Conservation (phyloP, 2,797 vertebrate species). For the Buceros bicornis region DNA sequence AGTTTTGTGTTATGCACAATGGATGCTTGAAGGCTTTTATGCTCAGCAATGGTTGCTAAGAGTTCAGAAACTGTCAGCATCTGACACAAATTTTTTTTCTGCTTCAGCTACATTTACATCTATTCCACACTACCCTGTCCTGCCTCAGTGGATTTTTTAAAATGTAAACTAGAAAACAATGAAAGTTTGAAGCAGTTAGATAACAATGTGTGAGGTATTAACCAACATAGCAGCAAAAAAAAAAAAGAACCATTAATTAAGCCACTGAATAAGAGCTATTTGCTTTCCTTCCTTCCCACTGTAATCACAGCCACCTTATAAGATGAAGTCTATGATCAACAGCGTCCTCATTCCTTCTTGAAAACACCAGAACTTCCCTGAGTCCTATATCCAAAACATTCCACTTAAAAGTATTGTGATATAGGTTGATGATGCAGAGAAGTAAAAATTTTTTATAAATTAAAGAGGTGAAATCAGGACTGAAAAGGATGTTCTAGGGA, state of each 20-base stretch:
- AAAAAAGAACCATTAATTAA: background rate
- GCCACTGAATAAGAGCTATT: background rate
- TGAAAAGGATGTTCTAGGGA: background rate
- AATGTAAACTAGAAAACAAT: background rate
- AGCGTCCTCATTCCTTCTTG: background rate
- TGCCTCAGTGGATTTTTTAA: background rate
- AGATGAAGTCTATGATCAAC: background rate
- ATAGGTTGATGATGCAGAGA: background rate
- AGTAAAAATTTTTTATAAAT: background rate
- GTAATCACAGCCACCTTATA: background rate
- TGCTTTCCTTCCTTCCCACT: background rate
- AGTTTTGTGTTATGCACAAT: background rate
- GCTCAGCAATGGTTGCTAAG: background rate
- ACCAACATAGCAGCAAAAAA: background rate
- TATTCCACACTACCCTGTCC: background rate
- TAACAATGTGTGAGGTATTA: background rate
- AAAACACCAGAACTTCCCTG: background rate
- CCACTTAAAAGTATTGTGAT: background rate
- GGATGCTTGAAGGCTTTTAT: background rate
- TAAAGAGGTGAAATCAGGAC: background rate
- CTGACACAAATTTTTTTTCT: background rate
- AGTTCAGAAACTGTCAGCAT: background rate
- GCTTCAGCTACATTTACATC: background rate
- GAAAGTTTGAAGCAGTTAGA: background rate
- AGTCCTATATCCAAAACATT: background rate